Conservation (phyloP, 2,888 invertebrate species). For the Diachrysia chrysitis region DNA sequence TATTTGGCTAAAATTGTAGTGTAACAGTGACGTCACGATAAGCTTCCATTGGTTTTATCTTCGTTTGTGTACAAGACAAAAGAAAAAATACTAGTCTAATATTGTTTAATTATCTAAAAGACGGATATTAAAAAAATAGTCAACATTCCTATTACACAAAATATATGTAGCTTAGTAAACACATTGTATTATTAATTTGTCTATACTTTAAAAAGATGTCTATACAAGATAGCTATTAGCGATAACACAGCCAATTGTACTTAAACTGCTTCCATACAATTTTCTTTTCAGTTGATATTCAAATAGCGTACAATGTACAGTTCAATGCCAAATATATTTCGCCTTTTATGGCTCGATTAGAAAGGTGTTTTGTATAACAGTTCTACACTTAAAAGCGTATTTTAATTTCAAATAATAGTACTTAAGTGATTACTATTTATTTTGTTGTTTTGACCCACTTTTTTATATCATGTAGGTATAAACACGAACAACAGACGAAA, state of each 20-base stretch:
- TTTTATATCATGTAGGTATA: neutral
- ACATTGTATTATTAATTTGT: neutral
- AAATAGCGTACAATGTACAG: neutral
- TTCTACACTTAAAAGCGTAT: neutral
- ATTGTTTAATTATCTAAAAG: too few species aligned
- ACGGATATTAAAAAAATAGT: too few species aligned
- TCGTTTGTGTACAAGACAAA: too few species aligned
- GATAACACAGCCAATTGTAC: slow-evolving; percentile 3
- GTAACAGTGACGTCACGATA: too few species aligned
- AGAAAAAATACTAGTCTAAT: too few species aligned
- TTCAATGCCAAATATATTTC: neutral
- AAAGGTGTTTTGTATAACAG: slow-evolving; percentile 1
- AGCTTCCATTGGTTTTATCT: too few species aligned
- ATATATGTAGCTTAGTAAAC: neutral
- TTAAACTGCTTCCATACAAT: slow-evolving; percentile 7
- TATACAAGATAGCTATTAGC: neutral
- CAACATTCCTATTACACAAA: too few species aligned
- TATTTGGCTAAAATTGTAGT: too few species aligned
- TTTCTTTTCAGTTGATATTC: slow-evolving; percentile 7
- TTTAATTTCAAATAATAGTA: neutral
- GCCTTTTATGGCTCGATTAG: slow-evolving; percentile 5
- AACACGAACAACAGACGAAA: neutral
- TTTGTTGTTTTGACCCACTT: neutral
- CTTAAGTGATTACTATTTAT: neutral
- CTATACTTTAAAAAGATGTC: neutral